Conservation (phyloP, 2,113 vertebrate species). For the Isurus oxyrinchus region DNA sequence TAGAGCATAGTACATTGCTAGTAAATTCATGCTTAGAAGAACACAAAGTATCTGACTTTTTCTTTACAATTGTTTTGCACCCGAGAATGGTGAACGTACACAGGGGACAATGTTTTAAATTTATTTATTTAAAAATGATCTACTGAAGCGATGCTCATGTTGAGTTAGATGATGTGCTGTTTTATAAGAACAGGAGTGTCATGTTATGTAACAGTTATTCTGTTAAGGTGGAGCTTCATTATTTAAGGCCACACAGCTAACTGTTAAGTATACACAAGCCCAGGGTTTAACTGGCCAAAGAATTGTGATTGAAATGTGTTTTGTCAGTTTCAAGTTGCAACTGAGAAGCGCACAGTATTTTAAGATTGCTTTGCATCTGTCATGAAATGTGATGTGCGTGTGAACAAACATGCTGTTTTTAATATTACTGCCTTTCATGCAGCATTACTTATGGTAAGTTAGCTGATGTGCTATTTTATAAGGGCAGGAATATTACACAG, state of each 20-base stretch:
- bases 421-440: background rate
- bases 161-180: background rate
- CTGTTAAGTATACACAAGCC: background rate
- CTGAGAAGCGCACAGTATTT: constrained; percentile 11
- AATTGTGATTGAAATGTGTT: background rate
- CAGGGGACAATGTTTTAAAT: background rate
- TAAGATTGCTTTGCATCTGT: constrained; percentile 16
- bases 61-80: background rate
- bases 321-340: background rate
- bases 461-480: background rate
- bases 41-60: background rate
- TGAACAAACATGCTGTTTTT: constrained; percentile 14
- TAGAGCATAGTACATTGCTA: background rate
- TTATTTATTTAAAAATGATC: background rate
- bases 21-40: background rate
- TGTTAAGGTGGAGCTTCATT: background rate
- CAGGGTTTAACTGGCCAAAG: constrained; percentile 4
- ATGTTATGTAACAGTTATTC: background rate
- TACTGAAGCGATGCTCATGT: background rate
- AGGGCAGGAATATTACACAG: background rate
- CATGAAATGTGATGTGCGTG: constrained; percentile 4
- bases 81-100: background rate
- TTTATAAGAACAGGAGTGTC: background rate
- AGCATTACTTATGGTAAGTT: background rate
- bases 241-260: background rate